These are phyloP conservation scores for Tetranychus cinnabarinus DNA, from an alignment of 1,140 invertebrate genomes.

Conservation along the genomic window DNA sequence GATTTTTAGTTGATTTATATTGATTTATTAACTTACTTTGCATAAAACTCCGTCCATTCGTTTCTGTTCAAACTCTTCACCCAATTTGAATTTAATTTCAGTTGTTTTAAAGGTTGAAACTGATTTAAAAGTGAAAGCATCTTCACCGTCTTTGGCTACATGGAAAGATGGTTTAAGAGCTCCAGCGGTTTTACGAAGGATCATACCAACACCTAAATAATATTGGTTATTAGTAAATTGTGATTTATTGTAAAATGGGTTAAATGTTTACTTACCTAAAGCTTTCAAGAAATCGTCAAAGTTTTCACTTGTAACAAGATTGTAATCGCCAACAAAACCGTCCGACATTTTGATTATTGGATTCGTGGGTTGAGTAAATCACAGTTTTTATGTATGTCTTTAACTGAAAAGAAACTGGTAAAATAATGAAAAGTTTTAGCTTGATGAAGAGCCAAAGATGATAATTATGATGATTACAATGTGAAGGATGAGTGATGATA, in stretches of 20 bases:
- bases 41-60: constrained; percentile 49
- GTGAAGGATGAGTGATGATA: too few species aligned
- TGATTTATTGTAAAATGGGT: neutral
- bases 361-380: too few species aligned
- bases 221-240: neutral
- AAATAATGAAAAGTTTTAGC: too few species aligned
- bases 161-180: constrained; percentile 2
- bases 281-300: neutral
- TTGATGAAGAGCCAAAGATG: too few species aligned
- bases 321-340: neutral
- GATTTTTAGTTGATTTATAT: neutral
- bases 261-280: neutral
- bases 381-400: too few species aligned
- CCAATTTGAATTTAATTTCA: constrained; percentile 47
- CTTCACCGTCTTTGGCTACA: neutral
- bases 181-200: constrained; percentile 4
- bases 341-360: neutral
- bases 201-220: constrained; percentile 4
- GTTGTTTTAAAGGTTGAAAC: constrained; percentile 59
- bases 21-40: neutral
- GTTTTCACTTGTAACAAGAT: neutral
- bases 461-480: too few species aligned
- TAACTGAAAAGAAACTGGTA: too few species aligned
- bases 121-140: constrained; percentile 43
- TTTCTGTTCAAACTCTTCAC: constrained; percentile 58